A percentile compares a stretch with the other conserved stretches of the same genome.
phyloP scores from a whole-genome alignment of 2,888 invertebrate species.

The Netelia virgata region DNA sequence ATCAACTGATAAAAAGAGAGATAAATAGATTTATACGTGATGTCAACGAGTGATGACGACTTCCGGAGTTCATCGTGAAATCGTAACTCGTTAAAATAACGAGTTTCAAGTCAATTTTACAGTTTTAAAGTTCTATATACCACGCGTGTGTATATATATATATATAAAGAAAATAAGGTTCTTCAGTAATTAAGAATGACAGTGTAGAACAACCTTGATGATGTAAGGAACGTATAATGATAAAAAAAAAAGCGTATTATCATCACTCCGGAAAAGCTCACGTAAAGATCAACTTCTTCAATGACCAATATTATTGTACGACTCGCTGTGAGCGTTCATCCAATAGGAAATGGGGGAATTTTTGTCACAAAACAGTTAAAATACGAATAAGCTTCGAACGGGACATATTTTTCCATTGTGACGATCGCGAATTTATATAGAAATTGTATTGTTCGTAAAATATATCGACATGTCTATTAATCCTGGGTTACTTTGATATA shows the following conservation, averaged over 20 bases:
- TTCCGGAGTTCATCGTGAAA: constrained; percentile 35
- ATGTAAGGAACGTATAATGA: no score
- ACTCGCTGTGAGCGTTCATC: constrained; percentile 9
- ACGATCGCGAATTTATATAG: constrained; percentile 30
- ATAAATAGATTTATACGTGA: constrained; percentile 16
- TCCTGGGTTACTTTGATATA: neutral
- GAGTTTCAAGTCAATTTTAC: constrained; percentile 2
- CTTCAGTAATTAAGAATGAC: constrained; percentile 25
- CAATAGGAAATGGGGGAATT: constrained; percentile 13
- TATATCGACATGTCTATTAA: constrained; percentile 40
- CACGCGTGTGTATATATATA: constrained; percentile 49
- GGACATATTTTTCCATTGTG: constrained; percentile 3
- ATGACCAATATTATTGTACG: constrained; percentile 17
- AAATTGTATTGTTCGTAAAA: constrained; percentile 48
- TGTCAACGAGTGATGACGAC: constrained; percentile 22
- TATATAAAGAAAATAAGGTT: constrained; percentile 48
- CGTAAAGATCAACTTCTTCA: constrained; percentile 9
- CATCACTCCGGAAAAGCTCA: neutral
- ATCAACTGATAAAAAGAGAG: constrained; percentile 28
- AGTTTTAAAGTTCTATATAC: constrained; percentile 22
- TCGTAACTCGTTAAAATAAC: constrained; percentile 1
- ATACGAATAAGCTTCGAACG: neutral
- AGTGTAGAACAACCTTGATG: neutral
- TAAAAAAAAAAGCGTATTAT: neutral
- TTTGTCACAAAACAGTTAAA: constrained; percentile 5